phyloP scores from a whole-genome alignment of 2,113 vertebrate genomes.

The Perca schrenkii region DNA sequence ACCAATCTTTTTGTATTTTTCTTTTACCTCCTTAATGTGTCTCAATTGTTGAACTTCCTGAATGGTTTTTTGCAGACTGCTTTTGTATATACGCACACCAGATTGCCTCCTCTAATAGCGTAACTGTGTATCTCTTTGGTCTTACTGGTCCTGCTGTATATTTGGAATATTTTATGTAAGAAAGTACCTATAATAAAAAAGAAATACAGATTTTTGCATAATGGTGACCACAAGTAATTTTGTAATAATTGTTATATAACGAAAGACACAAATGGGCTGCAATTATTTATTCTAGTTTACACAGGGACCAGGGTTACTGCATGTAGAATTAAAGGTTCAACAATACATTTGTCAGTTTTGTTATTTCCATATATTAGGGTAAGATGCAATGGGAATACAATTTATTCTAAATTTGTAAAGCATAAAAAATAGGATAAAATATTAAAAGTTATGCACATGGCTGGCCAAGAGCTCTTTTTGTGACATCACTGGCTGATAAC shows the following conservation, averaged over 20 bases:
- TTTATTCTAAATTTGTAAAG: not conserved
- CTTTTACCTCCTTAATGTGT: slow-evolving; percentile 8
- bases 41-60: slow-evolving; percentile 15
- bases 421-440: not conserved
- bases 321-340: not conserved
- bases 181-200: not conserved
- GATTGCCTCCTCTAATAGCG: not conserved
- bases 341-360: not conserved
- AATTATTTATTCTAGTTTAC: slow-evolving; percentile 22
- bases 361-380: not conserved
- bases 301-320: slow-evolving; percentile 40
- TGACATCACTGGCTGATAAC: not conserved
- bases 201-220: not conserved
- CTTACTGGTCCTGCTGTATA: slow-evolving; percentile 1
- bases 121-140: slow-evolving; percentile 1
- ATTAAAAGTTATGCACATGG: not conserved
- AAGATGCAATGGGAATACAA: not conserved
- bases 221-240: not conserved
- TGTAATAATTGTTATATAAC: not conserved
- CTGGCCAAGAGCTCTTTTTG: not conserved
- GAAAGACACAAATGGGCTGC: not conserved
- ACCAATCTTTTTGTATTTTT: not conserved
- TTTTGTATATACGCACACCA: slow-evolving; percentile 30
- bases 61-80: not conserved
- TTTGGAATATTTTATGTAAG: slow-evolving; percentile 18